Evolutionary conservation across 2,888 invertebrate species (phyloP), one percentile per base, ranked within the genome.

Genomic region (Clepsis dumicolana): DNA sequence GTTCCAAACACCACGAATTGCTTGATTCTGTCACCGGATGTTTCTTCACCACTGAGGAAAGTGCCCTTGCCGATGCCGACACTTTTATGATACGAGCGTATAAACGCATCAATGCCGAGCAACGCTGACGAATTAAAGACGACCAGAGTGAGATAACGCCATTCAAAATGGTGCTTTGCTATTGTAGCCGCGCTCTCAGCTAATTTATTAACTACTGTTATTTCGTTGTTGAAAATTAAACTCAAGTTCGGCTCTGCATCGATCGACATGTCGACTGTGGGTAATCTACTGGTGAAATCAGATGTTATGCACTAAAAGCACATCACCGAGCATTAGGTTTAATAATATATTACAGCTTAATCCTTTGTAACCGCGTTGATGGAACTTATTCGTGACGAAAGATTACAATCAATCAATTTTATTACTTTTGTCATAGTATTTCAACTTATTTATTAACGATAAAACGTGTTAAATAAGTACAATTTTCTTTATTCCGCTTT

Each of bases 1-100:
- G 72, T 72, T 18, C 81, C 85, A 68, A 91, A 88, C 48, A 91
- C 29, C 5, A 91, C 81, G 64, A 79, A 86, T 68, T 92, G 91
- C 18, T 67, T 76, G 0, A 41, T 64, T 29, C 21, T 29, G 25
- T 50, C 61, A 14, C 21, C 21, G 10, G 41, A 27, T 21, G 32
- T 80, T 79, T 38, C 71, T 73, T 54, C 72, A n/a, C 67, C 70
- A 12, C 80, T 79, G 50, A 78, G 74, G 41, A 82, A 78, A 0
- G 71, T 63, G 5, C 81, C 82, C 53, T 70, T 79, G 7, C 79
- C 84, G 4, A 89, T 72, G 2, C 87, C 75, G 14, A 88, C 71
- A 61, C 79, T 80, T 64, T 86, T 85, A 53, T 75, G 71, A 64
- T 87, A 92, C 1, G 75, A 69, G 27, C 74, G 74, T 24, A 89